Conservation (phyloP, 2,888 invertebrate genomes). For the Latrodectus hesperus region DNA sequence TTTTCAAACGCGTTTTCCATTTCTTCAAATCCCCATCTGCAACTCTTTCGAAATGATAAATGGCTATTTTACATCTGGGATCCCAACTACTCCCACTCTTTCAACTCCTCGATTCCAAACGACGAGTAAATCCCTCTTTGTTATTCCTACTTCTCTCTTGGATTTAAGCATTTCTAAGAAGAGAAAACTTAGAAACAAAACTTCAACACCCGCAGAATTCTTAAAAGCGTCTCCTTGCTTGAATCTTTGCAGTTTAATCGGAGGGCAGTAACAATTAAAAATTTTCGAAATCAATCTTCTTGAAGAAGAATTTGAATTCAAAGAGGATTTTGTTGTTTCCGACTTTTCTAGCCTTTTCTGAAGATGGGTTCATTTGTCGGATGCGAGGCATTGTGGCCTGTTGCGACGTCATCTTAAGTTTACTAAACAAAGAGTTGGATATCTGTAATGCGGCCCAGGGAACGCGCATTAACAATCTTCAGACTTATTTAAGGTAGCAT, state of each 20-base stretch:
- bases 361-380: no score
- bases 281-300: constrained; percentile 65
- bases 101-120: background rate
- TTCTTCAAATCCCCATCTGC: constrained; percentile 2
- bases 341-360: no score
- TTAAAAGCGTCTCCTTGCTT: background rate
- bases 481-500: no score
- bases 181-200: constrained; percentile 57
- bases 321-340: background rate
- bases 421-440: no score
- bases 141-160: constrained; percentile 32
- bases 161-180: constrained; percentile 28
- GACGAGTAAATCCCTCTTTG: constrained; percentile 38
- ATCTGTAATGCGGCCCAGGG: no score
- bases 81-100: constrained; percentile 16
- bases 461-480: no score
- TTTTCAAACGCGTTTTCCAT: background rate
- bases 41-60: constrained; percentile 47
- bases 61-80: constrained; percentile 32
- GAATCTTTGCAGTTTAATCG: background rate
- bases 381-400: no score
- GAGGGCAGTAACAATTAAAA: constrained; percentile 58
- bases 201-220: constrained; percentile 5
- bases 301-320: background rate
- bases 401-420: no score